A percentile compares a stretch with the other conserved stretches of the same genome.
These are phyloP conservation scores for Platyrinchus mystaceus DNA, from an alignment of 2,797 vertebrate species.

Conservation along the genomic window DNA sequence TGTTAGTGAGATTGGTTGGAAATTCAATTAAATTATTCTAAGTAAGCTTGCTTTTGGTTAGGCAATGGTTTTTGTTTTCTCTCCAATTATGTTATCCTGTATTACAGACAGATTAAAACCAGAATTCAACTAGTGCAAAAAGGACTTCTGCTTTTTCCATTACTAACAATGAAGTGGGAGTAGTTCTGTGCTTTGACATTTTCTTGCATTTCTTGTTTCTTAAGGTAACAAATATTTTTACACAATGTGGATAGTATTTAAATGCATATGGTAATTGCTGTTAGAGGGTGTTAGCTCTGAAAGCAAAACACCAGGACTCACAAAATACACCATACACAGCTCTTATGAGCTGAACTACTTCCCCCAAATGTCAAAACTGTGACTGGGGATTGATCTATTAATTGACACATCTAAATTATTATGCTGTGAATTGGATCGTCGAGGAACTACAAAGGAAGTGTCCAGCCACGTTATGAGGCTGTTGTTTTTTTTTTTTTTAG, in stretches of 20 bases:
- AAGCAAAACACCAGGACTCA: neutral
- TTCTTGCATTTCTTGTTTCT: neutral
- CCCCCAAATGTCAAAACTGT: neutral
- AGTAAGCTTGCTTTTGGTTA: constrained; percentile 46
- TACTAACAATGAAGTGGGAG: neutral
- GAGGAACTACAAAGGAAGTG: neutral
- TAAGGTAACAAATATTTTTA: neutral
- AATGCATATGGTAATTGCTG: neutral
- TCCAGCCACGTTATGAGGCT: fast-evolving
- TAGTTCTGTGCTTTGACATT: neutral
- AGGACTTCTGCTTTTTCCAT: neutral
- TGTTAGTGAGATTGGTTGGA: constrained; percentile 41
- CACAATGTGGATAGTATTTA: neutral
- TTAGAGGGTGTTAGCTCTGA: neutral
- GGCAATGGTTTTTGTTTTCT: constrained; percentile 10
- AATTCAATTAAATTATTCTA: constrained; percentile 58
- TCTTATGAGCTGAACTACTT: neutral
- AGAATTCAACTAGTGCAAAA: neutral
- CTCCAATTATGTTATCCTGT: neutral
- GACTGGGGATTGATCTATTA: neutral
- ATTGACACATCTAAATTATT: neutral
- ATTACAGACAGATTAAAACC: constrained; percentile 1
- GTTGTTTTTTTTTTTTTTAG: neutral
- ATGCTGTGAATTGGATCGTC: neutral
- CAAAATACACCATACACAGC: neutral